Evolutionary conservation across 23 tunicate species (phyloP).

Genomic region (Clavelina lepadiformis): DNA sequence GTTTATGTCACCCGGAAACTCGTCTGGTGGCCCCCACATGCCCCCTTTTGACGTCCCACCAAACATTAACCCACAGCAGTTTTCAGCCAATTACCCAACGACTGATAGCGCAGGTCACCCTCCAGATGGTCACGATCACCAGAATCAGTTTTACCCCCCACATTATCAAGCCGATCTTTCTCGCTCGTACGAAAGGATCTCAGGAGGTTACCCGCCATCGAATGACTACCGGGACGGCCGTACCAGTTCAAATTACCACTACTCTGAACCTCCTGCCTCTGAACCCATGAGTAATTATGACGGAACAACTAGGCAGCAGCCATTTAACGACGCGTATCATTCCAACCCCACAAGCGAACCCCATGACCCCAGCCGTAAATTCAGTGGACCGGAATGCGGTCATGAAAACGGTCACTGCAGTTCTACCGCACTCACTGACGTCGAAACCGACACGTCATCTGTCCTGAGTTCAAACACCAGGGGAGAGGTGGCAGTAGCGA

Average conservation of each 20-base stretch:
- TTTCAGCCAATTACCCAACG: not conserved
- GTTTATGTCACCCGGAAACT: slow-evolving; percentile 33
- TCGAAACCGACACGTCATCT: slow-evolving; percentile 48
- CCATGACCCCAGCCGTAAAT: too few relatives aligned
- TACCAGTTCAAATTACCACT: not conserved
- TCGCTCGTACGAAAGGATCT: too few relatives aligned
- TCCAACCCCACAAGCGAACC: too few relatives aligned
- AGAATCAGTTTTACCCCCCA: not conserved
- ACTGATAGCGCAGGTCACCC: slow-evolving; percentile 1
- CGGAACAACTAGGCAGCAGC: too few relatives aligned
- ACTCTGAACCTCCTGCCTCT: slow-evolving; percentile 1
- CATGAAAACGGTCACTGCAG: slow-evolving; percentile 21
- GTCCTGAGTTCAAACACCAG: slow-evolving; percentile 21
- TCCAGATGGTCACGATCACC: not conserved
- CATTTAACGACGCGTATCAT: too few relatives aligned
- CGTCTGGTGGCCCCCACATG: slow-evolving; percentile 12
- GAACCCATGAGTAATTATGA: too few relatives aligned
- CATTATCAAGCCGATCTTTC: too few relatives aligned
- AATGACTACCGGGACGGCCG: not conserved
- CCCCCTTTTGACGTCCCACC: slow-evolving; percentile 21
- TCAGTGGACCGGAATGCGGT: not conserved
- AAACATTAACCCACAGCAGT: not conserved
- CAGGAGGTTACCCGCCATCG: too few relatives aligned
- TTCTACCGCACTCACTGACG: slow-evolving; percentile 33
- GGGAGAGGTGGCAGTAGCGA: slow-evolving; percentile 38